Percentiles rank a stretch among this genome's conserved stretches.
Evolutionary conservation across 92 coral and sea anemone genomes (phyloP).

Genomic region (Scolanthus callimorphus): DNA sequence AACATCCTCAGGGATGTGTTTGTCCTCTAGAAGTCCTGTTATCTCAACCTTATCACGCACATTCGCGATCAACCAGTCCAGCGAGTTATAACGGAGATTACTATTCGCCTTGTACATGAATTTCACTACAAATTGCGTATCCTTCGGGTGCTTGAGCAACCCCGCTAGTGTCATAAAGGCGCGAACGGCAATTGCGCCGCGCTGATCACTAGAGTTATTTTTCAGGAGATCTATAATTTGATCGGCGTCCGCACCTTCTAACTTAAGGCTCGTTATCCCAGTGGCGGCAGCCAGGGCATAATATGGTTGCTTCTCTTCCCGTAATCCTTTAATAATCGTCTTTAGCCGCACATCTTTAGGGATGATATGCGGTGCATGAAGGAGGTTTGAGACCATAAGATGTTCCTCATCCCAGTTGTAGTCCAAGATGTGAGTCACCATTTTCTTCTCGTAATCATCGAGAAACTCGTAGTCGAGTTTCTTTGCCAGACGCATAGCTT

Average conservation of each 20-base stretch:
- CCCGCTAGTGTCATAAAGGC: conserved; percentile 94
- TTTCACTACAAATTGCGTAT: conserved; percentile 85
- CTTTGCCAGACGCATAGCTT: conserved; percentile 85
- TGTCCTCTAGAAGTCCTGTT: conserved; percentile 67
- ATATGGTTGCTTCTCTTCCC: conserved; percentile 81
- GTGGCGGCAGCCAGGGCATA: conserved; percentile 93
- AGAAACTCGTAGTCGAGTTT: conserved; percentile 58
- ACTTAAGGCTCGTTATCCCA: conserved; percentile 86
- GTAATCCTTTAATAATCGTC: conserved; percentile 80
- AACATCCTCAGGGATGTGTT: conserved; percentile 88
- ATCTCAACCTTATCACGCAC: conserved; percentile 80
- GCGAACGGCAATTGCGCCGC: conserved; percentile 89
- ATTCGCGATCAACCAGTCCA: conserved; percentile 96
- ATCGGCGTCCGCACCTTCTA: conserved; percentile 72
- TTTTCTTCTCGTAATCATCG: conserved; percentile 80
- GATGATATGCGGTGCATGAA: conserved; percentile 89
- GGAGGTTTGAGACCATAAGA: conserved; percentile 94
- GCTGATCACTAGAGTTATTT: conserved; percentile 69
- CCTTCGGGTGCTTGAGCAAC: conserved; percentile 83
- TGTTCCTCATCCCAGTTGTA: conserved; percentile 92
- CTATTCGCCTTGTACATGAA: conserved; percentile 91
- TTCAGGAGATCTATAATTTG: conserved; percentile 82
- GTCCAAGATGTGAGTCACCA: conserved; percentile 83
- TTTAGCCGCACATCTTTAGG: conserved; percentile 75
- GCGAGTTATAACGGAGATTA: conserved; percentile 85